Base-by-base conservation (phyloP, 2,113 vertebrate genomes). In the Hystrix cristata region DNA sequence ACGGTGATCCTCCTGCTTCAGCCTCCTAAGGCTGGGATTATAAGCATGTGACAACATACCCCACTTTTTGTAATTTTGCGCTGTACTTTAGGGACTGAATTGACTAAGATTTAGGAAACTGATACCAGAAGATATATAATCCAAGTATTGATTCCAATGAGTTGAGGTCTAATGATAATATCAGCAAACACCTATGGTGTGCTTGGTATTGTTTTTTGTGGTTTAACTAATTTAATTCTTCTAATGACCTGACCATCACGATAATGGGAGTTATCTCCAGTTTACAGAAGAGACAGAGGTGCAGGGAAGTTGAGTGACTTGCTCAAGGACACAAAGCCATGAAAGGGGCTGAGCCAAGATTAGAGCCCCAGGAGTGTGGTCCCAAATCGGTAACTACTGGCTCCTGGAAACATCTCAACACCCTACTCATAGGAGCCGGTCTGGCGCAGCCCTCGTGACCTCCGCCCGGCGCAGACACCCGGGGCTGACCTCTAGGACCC, bases 281-380 rank as follows among this genome's bases (percentile, higher is more conserved):
- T 87, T 89, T 48, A 55, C 51, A 81, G n/a, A 92, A 82, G 71
- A 89, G 88, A 74, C 31, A 19, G 69, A 94, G 91, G 82, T 67
- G 89, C 95, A 83, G 87, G 89, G 83, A 87, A 65, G 34, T 27
- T 23, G 29, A 84, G 23, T 38, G 29, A 95, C 71, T 89, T 90
- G 72, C 48, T 51, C 72, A 71, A 93, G 31, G n/a, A 76, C 76
- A 93, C 67, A 79, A 62, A 94, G 57, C 62, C 51, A 57, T n/a
- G 23, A 53, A 78, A 82, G 1, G 23, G n/a, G 51, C 53, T n/a
- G n/a, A 87, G 38, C 43, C 31, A 74, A 51, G 46, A 53, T 59
- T 43, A 19, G 60, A 90, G 79, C 21, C 4, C 43, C 4, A n/a
- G 19, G 43, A 57, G 29, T n/a, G 3, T 15, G 6, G 46, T 29